Percentiles rank a stretch among this genome's conserved stretches.
These are phyloP conservation scores for Diorhabda elongata DNA, from an alignment of 1,140 invertebrate genomes.

Conservation along the genomic window DNA sequence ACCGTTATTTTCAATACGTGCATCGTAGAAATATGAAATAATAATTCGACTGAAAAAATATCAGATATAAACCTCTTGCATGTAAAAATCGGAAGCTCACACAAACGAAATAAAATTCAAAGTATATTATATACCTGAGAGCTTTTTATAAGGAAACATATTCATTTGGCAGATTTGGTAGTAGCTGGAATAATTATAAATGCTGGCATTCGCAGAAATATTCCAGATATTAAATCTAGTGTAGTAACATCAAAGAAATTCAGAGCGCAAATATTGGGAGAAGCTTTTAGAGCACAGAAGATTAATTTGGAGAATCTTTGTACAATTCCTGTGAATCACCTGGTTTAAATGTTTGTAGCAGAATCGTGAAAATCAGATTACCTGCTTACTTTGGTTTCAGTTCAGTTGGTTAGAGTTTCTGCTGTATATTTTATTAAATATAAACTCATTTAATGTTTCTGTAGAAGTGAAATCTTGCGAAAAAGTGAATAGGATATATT, in stretches of 20 bases:
- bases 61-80: too few species aligned
- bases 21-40: too few species aligned
- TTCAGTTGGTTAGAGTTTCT: neutral
- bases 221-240: slow-evolving; percentile 11
- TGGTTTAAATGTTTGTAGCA: slow-evolving; percentile 7
- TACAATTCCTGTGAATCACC: slow-evolving; percentile 3
- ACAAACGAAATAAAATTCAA: too few species aligned
- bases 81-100: too few species aligned
- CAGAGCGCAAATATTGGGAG: slow-evolving; percentile 4
- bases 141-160: too few species aligned
- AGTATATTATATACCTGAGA: too few species aligned
- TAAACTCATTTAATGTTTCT: neutral
- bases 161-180: neutral
- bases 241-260: slow-evolving; percentile 19
- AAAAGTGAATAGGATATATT: too few species aligned
- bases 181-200: slow-evolving; percentile 3
- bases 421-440: neutral
- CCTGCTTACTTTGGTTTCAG: slow-evolving; percentile 1
- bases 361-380: slow-evolving; percentile 10
- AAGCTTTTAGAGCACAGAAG: slow-evolving; percentile 6
- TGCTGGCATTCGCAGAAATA: neutral
- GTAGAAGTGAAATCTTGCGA: too few species aligned
- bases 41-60: too few species aligned
- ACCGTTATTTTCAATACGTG: too few species aligned
- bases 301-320: slow-evolving; percentile 11